These are phyloP conservation scores for Girardia tigrina DNA, from an alignment of 2,888 invertebrate species.

Conservation along the genomic window DNA sequence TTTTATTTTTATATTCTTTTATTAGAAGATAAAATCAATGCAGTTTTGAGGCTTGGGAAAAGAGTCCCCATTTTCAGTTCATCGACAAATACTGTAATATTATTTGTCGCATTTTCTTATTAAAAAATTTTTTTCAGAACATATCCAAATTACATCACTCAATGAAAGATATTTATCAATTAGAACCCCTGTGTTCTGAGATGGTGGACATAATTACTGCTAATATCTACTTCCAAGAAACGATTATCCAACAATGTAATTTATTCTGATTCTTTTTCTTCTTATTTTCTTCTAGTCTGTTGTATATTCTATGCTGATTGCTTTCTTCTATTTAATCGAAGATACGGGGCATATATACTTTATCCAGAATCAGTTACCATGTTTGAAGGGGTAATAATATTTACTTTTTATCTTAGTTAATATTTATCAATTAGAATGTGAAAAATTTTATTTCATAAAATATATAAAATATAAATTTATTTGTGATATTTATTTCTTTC, in stretches of 20 bases:
- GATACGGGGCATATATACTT: not conserved
- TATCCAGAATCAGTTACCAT: not conserved
- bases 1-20: not conserved
- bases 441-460: too few species aligned
- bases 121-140: not conserved
- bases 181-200: not conserved
- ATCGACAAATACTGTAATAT: not conserved
- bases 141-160: slow-evolving; percentile 6
- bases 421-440: too few species aligned
- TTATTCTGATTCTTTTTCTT: too few species aligned
- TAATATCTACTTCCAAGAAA: not conserved
- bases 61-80: not conserved
- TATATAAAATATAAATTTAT: too few species aligned
- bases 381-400: slow-evolving; percentile 13
- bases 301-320: not conserved
- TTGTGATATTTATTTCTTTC: too few species aligned
- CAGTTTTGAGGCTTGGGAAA: not conserved
- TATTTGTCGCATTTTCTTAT: not conserved
- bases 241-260: not conserved
- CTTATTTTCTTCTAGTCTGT: not conserved
- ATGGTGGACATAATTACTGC: not conserved
- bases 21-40: not conserved
- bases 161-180: not conserved
- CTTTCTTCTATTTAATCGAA: not conserved
- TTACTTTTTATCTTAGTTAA: too few species aligned